Percentiles rank a stretch among this genome's conserved stretches.
These are phyloP conservation scores for Synchiropus splendidus DNA, from an alignment of 2,113 vertebrate species.

Conservation along the genomic window DNA sequence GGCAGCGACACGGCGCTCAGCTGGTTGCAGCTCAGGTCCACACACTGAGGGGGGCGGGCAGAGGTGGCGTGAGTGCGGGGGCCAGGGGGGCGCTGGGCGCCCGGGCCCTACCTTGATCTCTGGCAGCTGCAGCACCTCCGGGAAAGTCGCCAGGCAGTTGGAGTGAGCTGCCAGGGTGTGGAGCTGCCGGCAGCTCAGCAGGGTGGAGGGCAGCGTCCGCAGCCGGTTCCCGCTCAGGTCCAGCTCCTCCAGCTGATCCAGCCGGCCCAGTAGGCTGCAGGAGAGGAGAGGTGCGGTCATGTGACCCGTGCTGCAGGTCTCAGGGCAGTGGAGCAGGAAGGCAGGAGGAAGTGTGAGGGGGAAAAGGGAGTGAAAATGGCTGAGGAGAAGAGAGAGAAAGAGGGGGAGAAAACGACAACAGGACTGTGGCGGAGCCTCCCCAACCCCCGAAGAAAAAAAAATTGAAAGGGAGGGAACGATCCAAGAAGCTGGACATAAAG, in stretches of 20 bases:
- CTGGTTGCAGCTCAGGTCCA: conserved; percentile 97
- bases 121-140: conserved; percentile 88
- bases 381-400: too few relatives aligned
- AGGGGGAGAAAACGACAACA: too few relatives aligned
- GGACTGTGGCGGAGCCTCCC: too few relatives aligned
- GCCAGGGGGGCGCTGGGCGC: too few relatives aligned
- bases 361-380: too few relatives aligned
- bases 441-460: too few relatives aligned
- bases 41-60: conserved; percentile 68
- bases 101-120: conserved; percentile 80
- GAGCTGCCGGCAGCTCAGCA: conserved; percentile 83
- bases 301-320: neutral
- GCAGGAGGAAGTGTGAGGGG: too few relatives aligned
- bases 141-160: conserved; percentile 88
- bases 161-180: conserved; percentile 91
- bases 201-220: conserved; percentile 86
- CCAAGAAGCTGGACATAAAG: too few relatives aligned
- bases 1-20: conserved; percentile 82
- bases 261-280: conserved; percentile 90
- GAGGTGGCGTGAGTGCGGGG: neutral
- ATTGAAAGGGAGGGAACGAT: too few relatives aligned
- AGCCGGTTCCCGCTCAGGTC: conserved; percentile 93
- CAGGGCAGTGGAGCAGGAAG: too few relatives aligned
- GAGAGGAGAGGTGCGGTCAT: neutral
- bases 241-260: conserved; percentile 93